Conservation (phyloP, 2,888 invertebrate genomes). For the Scaeva pyrastri region DNA sequence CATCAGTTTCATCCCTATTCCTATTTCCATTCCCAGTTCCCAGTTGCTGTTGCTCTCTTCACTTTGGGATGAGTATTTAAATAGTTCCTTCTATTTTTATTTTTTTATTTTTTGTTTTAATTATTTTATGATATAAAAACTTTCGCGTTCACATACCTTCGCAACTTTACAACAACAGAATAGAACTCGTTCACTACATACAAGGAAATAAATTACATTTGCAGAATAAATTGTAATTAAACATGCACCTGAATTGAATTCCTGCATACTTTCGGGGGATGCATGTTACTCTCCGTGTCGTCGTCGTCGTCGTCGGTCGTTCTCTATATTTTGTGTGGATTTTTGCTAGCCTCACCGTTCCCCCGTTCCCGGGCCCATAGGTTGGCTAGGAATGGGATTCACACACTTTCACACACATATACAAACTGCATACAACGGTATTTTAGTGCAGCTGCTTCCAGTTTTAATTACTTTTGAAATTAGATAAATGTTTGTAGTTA, state of each 20-base stretch:
- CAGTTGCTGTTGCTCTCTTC: slow-evolving; percentile 62
- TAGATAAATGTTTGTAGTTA: slow-evolving; percentile 76
- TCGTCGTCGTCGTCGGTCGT: slow-evolving; percentile 11
- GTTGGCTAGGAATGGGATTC: background rate
- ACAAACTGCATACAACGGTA: slow-evolving; percentile 42
- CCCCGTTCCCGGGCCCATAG: too few relatives aligned
- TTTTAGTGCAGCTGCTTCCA: slow-evolving; percentile 73
- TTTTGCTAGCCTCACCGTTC: too few relatives aligned
- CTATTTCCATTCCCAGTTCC: too few relatives aligned
- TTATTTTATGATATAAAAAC: slow-evolving; percentile 40
- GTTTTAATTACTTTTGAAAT: slow-evolving; percentile 75
- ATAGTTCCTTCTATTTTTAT: slow-evolving; percentile 47
- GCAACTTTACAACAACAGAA: slow-evolving; percentile 61
- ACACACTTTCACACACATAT: background rate
- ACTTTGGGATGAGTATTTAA: slow-evolving; percentile 70
- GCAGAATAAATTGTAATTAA: slow-evolving; percentile 75
- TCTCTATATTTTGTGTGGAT: slow-evolving; percentile 6
- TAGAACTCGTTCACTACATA: slow-evolving; percentile 63
- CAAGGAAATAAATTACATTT: slow-evolving; percentile 75
- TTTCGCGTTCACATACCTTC: slow-evolving; percentile 65
- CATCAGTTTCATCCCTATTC: slow-evolving; percentile 8
- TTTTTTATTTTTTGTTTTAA: background rate
- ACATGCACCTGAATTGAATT: slow-evolving; percentile 76
- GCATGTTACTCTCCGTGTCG: slow-evolving; percentile 18
- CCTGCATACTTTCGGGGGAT: slow-evolving; percentile 54